Evolutionary conservation across 2,888 invertebrate genomes (phyloP), one percentile per base, ranked within the genome.

Genomic region (Agonopterix alstromeriana): DNA sequence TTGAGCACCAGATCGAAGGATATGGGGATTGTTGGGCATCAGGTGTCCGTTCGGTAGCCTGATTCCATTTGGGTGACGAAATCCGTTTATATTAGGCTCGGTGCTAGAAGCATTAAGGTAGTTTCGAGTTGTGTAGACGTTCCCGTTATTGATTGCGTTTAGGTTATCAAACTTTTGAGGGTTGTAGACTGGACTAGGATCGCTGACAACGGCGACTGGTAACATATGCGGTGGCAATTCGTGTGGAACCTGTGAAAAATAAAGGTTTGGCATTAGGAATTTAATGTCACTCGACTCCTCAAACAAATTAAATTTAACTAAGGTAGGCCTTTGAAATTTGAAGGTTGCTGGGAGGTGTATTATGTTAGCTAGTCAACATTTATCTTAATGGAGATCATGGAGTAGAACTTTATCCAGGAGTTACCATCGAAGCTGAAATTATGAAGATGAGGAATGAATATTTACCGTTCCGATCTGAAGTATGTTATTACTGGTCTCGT

Each of bases 391-490:
- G 2, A 17, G 3, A 17, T 17, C 17, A 17, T 17, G 17, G 17
- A 2, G 17, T 17, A 17, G 17, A 4, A 17, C 17, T 17, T 14
- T 14, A 3, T 27, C 7, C 17, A 17, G 27, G 5, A 27, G 27
- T 27, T 27, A 27, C 27, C 27, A 38, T 38, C n/a, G n/a, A 38
- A 1, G n/a, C n/a, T 38, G 9, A 38, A n/a, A 38, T n/a, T 38
- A 10, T 3, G n/a, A n/a, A n/a, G 4, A 38, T n/a, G n/a, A 38
- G 3, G n/a, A 38, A 38, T n/a, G n/a, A 10, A 60, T 47, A 60
- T 47, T 63, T 73, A 74, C 73, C 73, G 55, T 58, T 56, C 46
- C 50, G 49, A 54, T 60, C 47, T 62, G 63, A 9, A 48, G 35
- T 36, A 49, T 55, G 10, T 54, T 54, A 0, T 50, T 46, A 36